Conservation (phyloP, 2,113 vertebrate species). For the Cynopterus brachyotis region DNA sequence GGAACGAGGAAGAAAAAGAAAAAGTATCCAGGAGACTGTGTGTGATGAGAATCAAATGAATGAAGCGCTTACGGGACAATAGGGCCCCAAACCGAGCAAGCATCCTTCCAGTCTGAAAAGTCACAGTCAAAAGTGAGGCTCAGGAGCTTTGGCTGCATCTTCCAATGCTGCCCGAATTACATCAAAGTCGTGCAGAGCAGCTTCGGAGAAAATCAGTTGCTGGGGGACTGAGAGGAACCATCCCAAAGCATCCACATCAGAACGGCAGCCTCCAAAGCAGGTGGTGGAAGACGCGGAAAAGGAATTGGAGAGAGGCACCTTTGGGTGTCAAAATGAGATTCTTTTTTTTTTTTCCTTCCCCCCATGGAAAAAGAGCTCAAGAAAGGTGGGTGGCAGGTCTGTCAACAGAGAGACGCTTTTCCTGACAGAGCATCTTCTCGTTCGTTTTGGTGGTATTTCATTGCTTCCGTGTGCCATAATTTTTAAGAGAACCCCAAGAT, state of each 20-base stretch:
- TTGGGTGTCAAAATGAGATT: accelerated
- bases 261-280: not conserved
- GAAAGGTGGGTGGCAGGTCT: too few relatives aligned
- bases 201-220: not conserved
- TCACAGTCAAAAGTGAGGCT: not conserved
- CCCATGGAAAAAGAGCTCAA: not conserved
- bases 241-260: accelerated
- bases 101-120: not conserved
- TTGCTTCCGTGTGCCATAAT: not conserved
- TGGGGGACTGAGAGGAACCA: not conserved
- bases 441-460: not conserved
- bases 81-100: not conserved
- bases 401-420: not conserved
- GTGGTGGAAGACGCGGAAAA: accelerated
- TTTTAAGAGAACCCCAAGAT: not conserved
- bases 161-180: not conserved
- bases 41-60: not conserved
- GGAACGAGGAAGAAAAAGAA: not conserved
- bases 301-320: not conserved
- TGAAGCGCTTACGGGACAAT: not conserved
- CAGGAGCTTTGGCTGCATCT: not conserved
- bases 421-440: not conserved
- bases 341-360: too few relatives aligned
- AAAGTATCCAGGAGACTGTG: not conserved
- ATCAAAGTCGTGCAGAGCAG: not conserved